Conservation (phyloP, 2,888 invertebrate genomes). For the Calameuta idolon region DNA sequence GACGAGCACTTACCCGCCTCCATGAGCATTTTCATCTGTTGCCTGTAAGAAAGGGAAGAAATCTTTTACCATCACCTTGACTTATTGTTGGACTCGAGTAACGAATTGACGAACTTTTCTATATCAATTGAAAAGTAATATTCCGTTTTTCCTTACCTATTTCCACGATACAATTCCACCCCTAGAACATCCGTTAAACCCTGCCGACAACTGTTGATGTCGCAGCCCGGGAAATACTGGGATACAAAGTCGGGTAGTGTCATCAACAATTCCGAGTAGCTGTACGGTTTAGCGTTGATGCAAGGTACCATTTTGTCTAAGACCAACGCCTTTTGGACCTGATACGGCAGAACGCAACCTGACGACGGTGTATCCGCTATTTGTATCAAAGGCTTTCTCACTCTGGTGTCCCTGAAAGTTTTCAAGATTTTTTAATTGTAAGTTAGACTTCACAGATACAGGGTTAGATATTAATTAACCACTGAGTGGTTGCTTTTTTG, state of each 20-base stretch:
- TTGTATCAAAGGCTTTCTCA: constrained; percentile 75
- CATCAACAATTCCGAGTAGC: constrained; percentile 84
- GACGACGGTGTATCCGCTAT: constrained; percentile 79
- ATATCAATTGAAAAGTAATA: background rate
- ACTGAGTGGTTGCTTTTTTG: background rate
- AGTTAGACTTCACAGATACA: background rate
- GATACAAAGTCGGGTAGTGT: constrained; percentile 84
- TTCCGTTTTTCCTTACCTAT: constrained; percentile 74
- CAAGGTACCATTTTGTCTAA: constrained; percentile 86
- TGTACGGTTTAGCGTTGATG: constrained; percentile 88
- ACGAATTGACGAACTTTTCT: too few species aligned
- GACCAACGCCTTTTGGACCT: constrained; percentile 83
- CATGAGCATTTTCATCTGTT: constrained; percentile 81
- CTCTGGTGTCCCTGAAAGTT: constrained; percentile 56
- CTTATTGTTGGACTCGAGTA: background rate
- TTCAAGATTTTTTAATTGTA: background rate
- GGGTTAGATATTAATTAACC: background rate
- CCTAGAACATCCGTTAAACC: constrained; percentile 82
- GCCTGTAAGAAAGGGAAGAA: constrained; percentile 66
- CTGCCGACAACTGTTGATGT: constrained; percentile 80
- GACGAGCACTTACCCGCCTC: constrained; percentile 82
- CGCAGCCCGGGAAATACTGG: constrained; percentile 83
- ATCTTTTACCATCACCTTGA: background rate
- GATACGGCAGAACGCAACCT: constrained; percentile 65
- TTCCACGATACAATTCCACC: constrained; percentile 84